Evolutionary conservation across 2,113 vertebrate species (phyloP), one percentile per base, ranked within the genome.

Genomic region (Forbesichthys papilliferus): DNA sequence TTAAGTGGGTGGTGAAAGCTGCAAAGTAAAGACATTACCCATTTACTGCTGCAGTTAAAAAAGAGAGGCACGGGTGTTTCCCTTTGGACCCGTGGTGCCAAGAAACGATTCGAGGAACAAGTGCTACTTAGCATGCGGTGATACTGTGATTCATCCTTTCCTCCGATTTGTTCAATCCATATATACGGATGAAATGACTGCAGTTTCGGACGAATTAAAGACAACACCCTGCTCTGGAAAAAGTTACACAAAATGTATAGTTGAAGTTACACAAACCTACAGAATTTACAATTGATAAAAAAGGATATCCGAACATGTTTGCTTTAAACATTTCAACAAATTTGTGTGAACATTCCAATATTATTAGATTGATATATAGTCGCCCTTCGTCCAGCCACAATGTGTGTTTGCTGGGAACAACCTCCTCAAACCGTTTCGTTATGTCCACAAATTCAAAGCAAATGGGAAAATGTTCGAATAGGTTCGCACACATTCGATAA

Each of bases 1-100:
- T 84, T 58, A 80, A 85, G 80, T 82, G 80, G 83, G 76, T 84
- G 86, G 77, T 81, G 85, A 88, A 82, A 84, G 82, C 79, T 84
- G 46, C 68, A 82, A 76, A 81, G 84, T 81, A 66, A 81, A 86
- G 74, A 84, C 65, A 66, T 76, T 67, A 74, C 57, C 69, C 77
- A 51, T 71, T 71, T 78, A 78, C 66, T 70, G 54, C 60, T 14
- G 33, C 11, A 64, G 66, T 52, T 68, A 66, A 27, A 3, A 46
- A 75, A 42, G 56, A 75, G 61, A 73, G 75, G 67, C 53, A 3
- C 63, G 84, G 81, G 86, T 77, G 86, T 83, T 81, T 82, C 78
- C 84, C 58, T 73, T 76, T 82, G 61, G 64, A 67, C n/a, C 42
- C 48, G 11, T 13, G 16, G 13, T 16, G 34, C 72, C 77, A 74